These are phyloP conservation scores for Telmatochromis sp. DNA, from an alignment of 2,113 vertebrate genomes.

Conservation along the genomic window DNA sequence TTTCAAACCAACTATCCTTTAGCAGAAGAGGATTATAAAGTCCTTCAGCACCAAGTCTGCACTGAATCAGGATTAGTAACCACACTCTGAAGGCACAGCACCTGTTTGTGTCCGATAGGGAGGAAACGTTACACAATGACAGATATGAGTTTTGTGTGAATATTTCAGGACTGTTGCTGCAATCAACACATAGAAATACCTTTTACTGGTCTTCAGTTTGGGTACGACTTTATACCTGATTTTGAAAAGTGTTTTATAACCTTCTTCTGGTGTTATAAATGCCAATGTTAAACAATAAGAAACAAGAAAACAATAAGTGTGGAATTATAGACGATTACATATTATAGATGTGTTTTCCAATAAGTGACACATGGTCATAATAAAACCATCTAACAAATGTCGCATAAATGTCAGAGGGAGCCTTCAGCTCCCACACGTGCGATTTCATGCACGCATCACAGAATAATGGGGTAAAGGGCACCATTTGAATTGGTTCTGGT, in stretches of 20 bases:
- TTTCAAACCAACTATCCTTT: not conserved
- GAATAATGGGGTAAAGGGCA: not conserved
- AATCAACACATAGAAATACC: not conserved
- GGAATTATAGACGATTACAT: not conserved
- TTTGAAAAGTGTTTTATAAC: not conserved
- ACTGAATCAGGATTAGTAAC: not conserved
- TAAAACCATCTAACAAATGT: not conserved
- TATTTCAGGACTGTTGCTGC: not conserved
- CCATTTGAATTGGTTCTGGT: not conserved
- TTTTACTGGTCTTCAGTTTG: not conserved
- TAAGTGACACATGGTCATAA: not conserved
- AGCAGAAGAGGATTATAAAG: not conserved
- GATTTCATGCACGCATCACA: not conserved
- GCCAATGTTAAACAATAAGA: not conserved
- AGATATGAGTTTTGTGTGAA: not conserved
- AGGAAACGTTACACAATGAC: not conserved
- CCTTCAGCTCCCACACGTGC: not conserved
- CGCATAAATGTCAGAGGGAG: not conserved
- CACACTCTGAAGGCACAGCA: not conserved
- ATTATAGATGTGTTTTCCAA: not conserved
- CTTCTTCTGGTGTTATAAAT: not conserved
- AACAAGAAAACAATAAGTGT: not conserved
- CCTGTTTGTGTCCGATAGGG: not conserved
- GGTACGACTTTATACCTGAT: not conserved
- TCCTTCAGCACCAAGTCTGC: not conserved